Evolutionary conservation across 2,113 vertebrate genomes (phyloP).

Genomic region (Paraplagusia blochii): DNA sequence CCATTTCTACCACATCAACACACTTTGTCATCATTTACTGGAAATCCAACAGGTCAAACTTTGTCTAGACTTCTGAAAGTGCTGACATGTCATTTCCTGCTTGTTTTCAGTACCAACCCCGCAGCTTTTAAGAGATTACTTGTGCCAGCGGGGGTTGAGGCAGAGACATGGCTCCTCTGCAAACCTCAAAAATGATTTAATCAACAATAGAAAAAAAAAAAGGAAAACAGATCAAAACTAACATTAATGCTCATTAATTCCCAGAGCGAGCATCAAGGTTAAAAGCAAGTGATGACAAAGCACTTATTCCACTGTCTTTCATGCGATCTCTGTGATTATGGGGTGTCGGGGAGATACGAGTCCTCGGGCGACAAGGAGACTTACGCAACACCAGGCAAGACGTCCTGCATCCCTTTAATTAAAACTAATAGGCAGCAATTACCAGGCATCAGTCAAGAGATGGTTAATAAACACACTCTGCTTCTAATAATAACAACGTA

Average conservation of each 20-base stretch:
- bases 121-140: constrained; percentile 9
- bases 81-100: constrained; percentile 6
- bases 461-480: constrained; percentile 50
- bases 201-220: background rate
- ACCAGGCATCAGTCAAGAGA: constrained; percentile 67
- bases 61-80: constrained; percentile 17
- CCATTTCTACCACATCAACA: background rate
- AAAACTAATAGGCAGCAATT: constrained; percentile 68
- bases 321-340: constrained; percentile 56
- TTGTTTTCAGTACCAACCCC: constrained; percentile 6
- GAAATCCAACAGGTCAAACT: constrained; percentile 21
- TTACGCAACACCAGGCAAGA: constrained; percentile 27
- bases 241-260: background rate
- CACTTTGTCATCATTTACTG: background rate
- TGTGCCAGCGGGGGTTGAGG: background rate
- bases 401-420: constrained; percentile 65
- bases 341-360: constrained; percentile 41
- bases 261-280: constrained; percentile 4
- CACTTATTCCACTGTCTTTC: constrained; percentile 31
- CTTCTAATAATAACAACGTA: constrained; percentile 42
- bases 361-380: constrained; percentile 49
- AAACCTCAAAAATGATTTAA: background rate
- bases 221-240: background rate
- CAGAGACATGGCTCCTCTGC: background rate
- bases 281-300: constrained; percentile 51